Conservation (phyloP, 2,888 invertebrate genomes). For the Lasioglossum villosulum region DNA sequence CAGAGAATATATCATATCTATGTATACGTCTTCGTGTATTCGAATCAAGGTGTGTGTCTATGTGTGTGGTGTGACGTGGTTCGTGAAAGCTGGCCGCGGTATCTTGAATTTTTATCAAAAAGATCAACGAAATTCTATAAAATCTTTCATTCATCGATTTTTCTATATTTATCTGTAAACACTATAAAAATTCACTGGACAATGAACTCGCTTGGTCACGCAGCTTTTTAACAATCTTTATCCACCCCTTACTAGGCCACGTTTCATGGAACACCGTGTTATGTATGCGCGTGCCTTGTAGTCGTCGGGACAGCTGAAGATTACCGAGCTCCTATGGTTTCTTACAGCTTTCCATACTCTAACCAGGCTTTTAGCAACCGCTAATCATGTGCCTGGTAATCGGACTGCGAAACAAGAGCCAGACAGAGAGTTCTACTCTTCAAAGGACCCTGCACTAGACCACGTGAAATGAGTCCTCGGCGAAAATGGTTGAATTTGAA, state of each 20-base stretch:
- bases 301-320: conserved; percentile 58
- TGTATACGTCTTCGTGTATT: conserved; percentile 69
- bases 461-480: too few species aligned
- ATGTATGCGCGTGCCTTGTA: conserved; percentile 53
- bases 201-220: background rate
- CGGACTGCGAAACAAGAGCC: background rate
- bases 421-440: background rate
- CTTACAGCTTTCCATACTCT: conserved; percentile 31
- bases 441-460: too few species aligned
- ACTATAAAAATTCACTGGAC: background rate
- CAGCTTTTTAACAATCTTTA: background rate
- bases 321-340: conserved; percentile 44
- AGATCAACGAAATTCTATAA: background rate
- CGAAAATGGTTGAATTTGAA: too few species aligned
- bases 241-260: background rate
- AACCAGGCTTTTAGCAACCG: background rate
- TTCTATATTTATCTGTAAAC: background rate
- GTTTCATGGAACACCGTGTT: conserved; percentile 8
- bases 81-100: background rate
- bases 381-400: conserved; percentile 10
- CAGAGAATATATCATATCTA: conserved; percentile 82
- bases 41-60: conserved; percentile 18
- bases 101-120: background rate
- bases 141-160: background rate
- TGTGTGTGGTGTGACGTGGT: background rate